Evolutionary conservation across 2,888 invertebrate species (phyloP).

Genomic region (Eurois occulta): DNA sequence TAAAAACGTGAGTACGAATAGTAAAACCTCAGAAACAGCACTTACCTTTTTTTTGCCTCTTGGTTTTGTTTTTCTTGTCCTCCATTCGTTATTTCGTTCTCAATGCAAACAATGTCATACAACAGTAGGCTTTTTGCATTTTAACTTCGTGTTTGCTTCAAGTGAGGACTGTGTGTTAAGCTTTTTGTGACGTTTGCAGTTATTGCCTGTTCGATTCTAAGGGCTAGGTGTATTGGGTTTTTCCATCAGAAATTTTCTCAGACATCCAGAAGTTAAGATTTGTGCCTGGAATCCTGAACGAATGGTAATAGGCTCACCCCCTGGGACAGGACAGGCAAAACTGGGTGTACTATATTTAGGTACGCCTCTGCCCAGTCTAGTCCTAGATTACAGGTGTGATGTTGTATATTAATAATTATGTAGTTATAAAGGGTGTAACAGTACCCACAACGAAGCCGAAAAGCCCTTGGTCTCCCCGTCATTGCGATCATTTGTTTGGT

Average conservation of each 20-base stretch:
- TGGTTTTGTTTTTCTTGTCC: constrained; percentile 21
- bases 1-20: not conserved
- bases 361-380: not conserved
- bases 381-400: not conserved
- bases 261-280: not conserved
- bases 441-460: too few relatives aligned
- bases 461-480: too few relatives aligned
- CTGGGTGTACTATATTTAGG: not conserved
- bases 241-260: not conserved
- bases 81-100: constrained; percentile 10
- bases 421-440: not conserved
- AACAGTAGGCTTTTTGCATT: constrained; percentile 31
- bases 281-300: not conserved
- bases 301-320: not conserved
- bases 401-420: not conserved
- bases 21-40: constrained; percentile 13
- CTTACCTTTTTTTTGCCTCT: constrained; percentile 19
- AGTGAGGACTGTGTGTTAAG: constrained; percentile 24
- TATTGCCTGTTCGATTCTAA: not conserved
- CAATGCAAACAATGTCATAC: constrained; percentile 39
- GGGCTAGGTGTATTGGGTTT: not conserved
- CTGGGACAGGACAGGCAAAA: not conserved
- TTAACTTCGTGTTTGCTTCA: constrained; percentile 40
- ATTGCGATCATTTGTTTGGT: too few relatives aligned
- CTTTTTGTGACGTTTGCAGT: constrained; percentile 17